Percentiles rank a stretch among this genome's conserved stretches.
Conservation (phyloP, 1,140 invertebrate genomes). For the Drosophila willistoni region DNA sequence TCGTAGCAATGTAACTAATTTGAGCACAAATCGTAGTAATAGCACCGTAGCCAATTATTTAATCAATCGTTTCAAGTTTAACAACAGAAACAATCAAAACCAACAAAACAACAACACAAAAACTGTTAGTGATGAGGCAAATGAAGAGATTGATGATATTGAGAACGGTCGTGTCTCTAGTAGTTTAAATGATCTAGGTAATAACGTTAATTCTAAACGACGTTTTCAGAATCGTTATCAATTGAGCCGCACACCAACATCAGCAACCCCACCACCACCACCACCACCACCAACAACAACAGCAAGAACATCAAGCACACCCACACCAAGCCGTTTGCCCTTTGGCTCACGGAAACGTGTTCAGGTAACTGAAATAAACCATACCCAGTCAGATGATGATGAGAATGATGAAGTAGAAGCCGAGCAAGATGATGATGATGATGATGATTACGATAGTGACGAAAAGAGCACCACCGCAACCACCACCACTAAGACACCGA, state of each 20-base stretch:
- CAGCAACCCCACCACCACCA: conserved; percentile 33
- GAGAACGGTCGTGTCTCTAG: conserved; percentile 34
- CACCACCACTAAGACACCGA: conserved; percentile 33
- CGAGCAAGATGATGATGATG: conserved; percentile 29
- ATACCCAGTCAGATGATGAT: conserved; percentile 43
- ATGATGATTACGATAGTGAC: conserved; percentile 29
- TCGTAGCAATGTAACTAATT: conserved; percentile 36
- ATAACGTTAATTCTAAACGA: conserved; percentile 82
- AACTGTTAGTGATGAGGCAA: conserved; percentile 38
- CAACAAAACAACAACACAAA: conserved; percentile 28
- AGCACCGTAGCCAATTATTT: conserved; percentile 80
- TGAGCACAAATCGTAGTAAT: conserved; percentile 63
- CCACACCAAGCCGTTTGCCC: conserved; percentile 31
- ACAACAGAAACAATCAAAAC: background rate
- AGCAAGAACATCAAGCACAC: conserved; percentile 29
- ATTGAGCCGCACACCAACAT: conserved; percentile 67
- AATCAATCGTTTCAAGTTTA: conserved; percentile 58
- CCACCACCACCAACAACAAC: conserved; percentile 43
- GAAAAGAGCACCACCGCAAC: conserved; percentile 20
- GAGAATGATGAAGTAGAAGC: conserved; percentile 36
- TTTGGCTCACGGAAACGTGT: conserved; percentile 46
- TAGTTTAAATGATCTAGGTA: conserved; percentile 60
- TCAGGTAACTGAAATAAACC: conserved; percentile 72
- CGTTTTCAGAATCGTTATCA: conserved; percentile 83
- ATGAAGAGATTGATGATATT: conserved; percentile 45